Base-by-base conservation (phyloP, 2,888 invertebrate species). In the Chymomyza fuscimana region DNA sequence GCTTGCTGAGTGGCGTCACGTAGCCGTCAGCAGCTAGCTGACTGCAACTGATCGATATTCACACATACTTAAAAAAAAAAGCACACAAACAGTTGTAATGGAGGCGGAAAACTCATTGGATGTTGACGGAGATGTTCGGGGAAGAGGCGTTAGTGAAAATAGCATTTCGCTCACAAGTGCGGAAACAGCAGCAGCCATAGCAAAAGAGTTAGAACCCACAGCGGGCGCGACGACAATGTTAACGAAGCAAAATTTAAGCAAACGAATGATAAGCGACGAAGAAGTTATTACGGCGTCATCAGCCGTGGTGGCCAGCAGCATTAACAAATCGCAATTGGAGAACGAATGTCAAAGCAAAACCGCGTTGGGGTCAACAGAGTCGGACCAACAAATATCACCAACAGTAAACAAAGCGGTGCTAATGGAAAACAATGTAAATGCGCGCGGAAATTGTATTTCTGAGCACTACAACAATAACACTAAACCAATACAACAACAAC, bases 1-100 rank as follows among this genome's bases (percentile, higher is more conserved):
- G 70, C 71, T 79, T 80, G 79, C 84, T 85, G 84, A 82, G 79
- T 75, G 77, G 84, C 86, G 85, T 85, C 85, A 86, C 85, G 85
- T 85, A 85, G 85, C 80, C 84, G 83, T 80, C 80, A 76, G 76
- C 81, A 64, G 70, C 74, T 72, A 15, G 40, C 54, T 32, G 40
- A 25, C 64, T 67, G 52, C 51, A 60, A 51, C 16, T 60, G 67
- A 82, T 81, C 85, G 79, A 82, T 82, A 81, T 85, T 76, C 77
- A 83, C 76, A 76, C 72, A 71, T 65, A 69, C 78, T 73, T 71
- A 74, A 51, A 73, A 67, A 76, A 65, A 58, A 64, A 73, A n/a
- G n/a, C 70, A 79, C 77, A 80, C 74, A 77, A 64, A 29, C 29
- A 54, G 29, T 52, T 25, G 50, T 22, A 52, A 29, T 32, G 52